phyloP scores from a whole-genome alignment of 2,888 invertebrate species.

The Anaspis maculata region DNA sequence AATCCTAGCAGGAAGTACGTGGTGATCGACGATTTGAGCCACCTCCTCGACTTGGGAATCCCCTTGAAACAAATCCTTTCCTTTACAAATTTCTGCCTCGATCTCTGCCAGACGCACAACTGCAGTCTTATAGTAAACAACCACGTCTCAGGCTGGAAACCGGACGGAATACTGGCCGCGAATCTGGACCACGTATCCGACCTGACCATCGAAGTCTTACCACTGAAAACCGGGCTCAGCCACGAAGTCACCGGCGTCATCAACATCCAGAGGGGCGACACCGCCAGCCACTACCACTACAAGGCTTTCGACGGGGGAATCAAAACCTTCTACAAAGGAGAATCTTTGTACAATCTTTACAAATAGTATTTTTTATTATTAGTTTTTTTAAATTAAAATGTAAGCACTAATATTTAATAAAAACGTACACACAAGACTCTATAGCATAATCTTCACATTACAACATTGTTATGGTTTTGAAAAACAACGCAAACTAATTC shows the following conservation, averaged over 20 bases:
- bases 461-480: not conserved
- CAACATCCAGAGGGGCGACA: conserved; percentile 47
- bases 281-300: conserved; percentile 52
- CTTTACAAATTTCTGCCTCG: conserved; percentile 45
- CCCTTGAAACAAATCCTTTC: conserved; percentile 45
- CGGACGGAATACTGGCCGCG: conserved; percentile 51
- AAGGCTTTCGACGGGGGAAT: conserved; percentile 69
- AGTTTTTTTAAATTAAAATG: conserved; percentile 5
- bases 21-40: conserved; percentile 65
- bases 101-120: conserved; percentile 35
- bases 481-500: no score
- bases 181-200: conserved; percentile 56
- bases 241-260: conserved; percentile 64
- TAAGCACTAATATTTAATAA: not conserved
- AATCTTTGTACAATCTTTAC: conserved; percentile 33
- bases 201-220: conserved; percentile 54
- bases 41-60: conserved; percentile 58
- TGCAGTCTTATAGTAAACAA: conserved; percentile 51
- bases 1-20: conserved; percentile 35
- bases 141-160: conserved; percentile 47
- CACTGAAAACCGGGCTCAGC: conserved; percentile 64
- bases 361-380: conserved; percentile 16
- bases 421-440: no score
- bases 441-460: not conserved
- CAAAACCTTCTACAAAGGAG: conserved; percentile 63